A percentile compares a stretch with the other conserved stretches of the same genome.
phyloP scores from a whole-genome alignment of 2,797 vertebrate genomes.

The Huso huso region DNA sequence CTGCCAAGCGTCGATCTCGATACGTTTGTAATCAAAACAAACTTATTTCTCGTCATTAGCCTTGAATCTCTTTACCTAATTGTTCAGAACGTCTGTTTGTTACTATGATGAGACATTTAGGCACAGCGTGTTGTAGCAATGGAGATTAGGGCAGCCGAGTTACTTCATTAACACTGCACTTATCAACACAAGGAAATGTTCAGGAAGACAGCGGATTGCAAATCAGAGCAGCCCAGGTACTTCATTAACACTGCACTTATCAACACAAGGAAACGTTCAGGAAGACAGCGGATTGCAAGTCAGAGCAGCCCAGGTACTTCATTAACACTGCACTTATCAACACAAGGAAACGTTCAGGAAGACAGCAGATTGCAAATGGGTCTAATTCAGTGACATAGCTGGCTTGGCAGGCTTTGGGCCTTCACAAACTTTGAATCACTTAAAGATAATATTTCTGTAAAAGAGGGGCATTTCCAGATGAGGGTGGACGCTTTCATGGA shows the following conservation, averaged over 20 bases:
- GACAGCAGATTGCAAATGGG: conserved; percentile 65
- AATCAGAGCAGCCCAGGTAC: too few species aligned
- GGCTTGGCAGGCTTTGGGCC: conserved; percentile 48
- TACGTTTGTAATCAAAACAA: conserved; percentile 50
- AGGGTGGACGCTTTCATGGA: too few species aligned
- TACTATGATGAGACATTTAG: conserved; percentile 70
- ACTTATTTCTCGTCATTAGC: conserved; percentile 50
- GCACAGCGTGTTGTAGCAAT: conserved; percentile 62
- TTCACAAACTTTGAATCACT: conserved; percentile 46
- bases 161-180: conserved; percentile 26
- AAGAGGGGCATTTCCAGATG: too few species aligned
- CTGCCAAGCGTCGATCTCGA: conserved; percentile 4
- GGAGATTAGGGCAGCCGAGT: conserved; percentile 59
- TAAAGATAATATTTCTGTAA: conserved; percentile 12
- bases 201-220: too few species aligned
- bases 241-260: too few species aligned
- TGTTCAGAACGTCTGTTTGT: conserved; percentile 68
- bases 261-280: too few species aligned
- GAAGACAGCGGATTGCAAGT: too few species aligned
- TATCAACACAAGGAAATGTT: too few species aligned
- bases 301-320: conserved; percentile 19
- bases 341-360: conserved; percentile 60
- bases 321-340: conserved; percentile 66
- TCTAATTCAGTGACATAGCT: conserved; percentile 75
- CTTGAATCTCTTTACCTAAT: conserved; percentile 63